A percentile compares a stretch with the other conserved stretches of the same genome.
phyloP scores from a whole-genome alignment of 2,113 vertebrate genomes.

The Forbesichthys papilliferus region DNA sequence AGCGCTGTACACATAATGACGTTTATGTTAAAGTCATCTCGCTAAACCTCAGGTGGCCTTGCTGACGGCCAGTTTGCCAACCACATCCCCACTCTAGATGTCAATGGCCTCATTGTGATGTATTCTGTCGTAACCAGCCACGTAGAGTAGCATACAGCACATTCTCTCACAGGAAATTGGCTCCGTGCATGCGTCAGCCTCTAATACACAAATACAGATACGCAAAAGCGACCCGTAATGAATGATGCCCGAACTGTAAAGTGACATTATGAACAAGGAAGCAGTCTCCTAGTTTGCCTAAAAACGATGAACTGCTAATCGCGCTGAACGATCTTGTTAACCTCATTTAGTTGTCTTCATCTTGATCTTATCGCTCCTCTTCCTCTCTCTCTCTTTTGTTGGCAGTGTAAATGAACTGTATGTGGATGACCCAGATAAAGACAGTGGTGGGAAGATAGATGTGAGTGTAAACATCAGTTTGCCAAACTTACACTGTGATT shows the following conservation, averaged over 20 bases:
- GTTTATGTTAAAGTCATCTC: too few relatives aligned
- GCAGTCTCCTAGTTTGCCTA: too few relatives aligned
- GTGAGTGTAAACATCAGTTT: conserved; percentile 98
- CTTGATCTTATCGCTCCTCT: neutral
- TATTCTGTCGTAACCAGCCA: conserved; percentile 40
- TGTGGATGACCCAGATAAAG: conserved; percentile 97
- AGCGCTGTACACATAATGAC: too few relatives aligned
- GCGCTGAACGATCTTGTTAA: neutral
- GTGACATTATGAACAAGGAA: too few relatives aligned
- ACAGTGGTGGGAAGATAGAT: conserved; percentile 98
- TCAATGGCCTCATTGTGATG: conserved; percentile 32
- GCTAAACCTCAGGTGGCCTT: too few relatives aligned
- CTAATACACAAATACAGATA: conserved; percentile 8
- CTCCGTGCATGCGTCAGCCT: conserved; percentile 55
- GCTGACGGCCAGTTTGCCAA: neutral
- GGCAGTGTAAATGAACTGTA: conserved; percentile 96
- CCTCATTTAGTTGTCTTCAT: neutral
- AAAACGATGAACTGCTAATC: too few relatives aligned
- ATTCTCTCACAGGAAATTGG: conserved; percentile 61
- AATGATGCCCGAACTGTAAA: too few relatives aligned
- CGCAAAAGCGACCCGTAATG: neutral
- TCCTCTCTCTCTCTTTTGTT: conserved; percentile 27
- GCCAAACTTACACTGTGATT: conserved; percentile 95
- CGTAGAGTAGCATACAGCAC: conserved; percentile 17
- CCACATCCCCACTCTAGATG: conserved; percentile 29